Percentiles rank a stretch among this genome's conserved stretches.
These are phyloP conservation scores for Phortica magna DNA, from an alignment of 2,888 invertebrate genomes.

Conservation along the genomic window DNA sequence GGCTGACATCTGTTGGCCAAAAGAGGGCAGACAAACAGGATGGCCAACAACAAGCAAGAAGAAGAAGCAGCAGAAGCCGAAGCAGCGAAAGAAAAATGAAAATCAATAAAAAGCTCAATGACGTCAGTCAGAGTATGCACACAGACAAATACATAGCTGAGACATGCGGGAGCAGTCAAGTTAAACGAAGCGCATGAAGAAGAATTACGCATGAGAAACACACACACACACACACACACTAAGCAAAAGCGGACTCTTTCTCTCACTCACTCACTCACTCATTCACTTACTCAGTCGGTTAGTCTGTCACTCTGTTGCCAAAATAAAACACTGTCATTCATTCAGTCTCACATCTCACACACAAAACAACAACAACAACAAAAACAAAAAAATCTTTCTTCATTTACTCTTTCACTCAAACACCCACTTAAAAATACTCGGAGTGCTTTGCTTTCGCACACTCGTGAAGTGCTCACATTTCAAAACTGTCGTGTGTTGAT, in stretches of 20 bases:
- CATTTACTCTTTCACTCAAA: background rate
- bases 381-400: background rate
- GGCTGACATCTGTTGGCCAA: slow-evolving; percentile 54
- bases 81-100: slow-evolving; percentile 52
- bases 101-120: slow-evolving; percentile 76
- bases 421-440: background rate
- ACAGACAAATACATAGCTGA: slow-evolving; percentile 38
- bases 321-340: too few species aligned
- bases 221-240: background rate
- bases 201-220: slow-evolving; percentile 17
- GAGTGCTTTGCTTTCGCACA: background rate
- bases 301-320: too few species aligned
- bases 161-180: slow-evolving; percentile 7
- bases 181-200: slow-evolving; percentile 20
- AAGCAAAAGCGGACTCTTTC: background rate
- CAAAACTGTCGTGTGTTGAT: too few species aligned
- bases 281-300: background rate
- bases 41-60: slow-evolving; percentile 6
- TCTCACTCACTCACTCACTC: background rate
- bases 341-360: background rate
- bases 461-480: too few species aligned
- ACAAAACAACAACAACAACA: background rate
- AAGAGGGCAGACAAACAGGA: background rate
- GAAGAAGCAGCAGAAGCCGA: background rate
- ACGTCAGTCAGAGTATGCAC: slow-evolving; percentile 64